phyloP scores from a whole-genome alignment of 1,140 invertebrate species.

The Apolygus lucorum region DNA sequence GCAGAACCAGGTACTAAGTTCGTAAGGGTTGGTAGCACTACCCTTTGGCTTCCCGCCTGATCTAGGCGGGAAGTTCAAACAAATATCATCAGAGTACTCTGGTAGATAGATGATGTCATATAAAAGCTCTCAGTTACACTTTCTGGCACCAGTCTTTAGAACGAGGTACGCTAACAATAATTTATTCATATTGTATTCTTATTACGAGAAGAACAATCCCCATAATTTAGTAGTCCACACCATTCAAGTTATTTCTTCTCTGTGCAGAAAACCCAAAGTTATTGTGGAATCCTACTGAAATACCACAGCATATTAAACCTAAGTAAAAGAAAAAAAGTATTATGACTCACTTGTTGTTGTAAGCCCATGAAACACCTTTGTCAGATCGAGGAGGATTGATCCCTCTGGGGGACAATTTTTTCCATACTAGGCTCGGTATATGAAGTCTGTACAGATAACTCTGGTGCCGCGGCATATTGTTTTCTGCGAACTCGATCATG shows the following conservation, averaged over 20 bases:
- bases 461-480: neutral
- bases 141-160: too few species aligned
- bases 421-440: conserved; percentile 38
- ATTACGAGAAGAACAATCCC: neutral
- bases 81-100: too few species aligned
- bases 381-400: conserved; percentile 40
- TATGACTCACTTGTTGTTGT: conserved; percentile 37
- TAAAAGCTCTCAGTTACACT: too few species aligned
- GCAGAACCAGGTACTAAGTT: too few species aligned
- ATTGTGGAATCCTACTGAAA: neutral
- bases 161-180: neutral
- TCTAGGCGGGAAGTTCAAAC: too few species aligned
- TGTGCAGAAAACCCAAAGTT: neutral
- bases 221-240: too few species aligned
- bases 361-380: conserved; percentile 41
- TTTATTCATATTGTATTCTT: neutral
- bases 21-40: too few species aligned
- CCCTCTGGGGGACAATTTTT: conserved; percentile 31
- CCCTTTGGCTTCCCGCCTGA: too few species aligned
- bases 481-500: conserved; percentile 27
- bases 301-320: neutral
- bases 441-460: conserved; percentile 37
- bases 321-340: conserved; percentile 7
- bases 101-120: too few species aligned
- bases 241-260: too few species aligned